Base-by-base conservation (phyloP, 2,888 invertebrate genomes). In the Drosophila kambysellisi region DNA sequence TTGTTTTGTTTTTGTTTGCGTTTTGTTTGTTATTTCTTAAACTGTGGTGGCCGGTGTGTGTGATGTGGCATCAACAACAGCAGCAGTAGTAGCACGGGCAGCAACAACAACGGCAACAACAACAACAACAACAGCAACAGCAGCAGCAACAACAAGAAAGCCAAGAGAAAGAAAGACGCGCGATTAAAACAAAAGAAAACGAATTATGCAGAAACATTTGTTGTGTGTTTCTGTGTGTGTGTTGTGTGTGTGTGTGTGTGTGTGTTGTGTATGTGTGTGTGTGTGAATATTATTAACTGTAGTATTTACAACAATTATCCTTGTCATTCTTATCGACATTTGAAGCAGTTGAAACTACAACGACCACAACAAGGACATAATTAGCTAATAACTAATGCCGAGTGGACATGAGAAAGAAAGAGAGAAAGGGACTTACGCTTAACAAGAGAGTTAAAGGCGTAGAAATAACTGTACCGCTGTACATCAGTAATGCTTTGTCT, bases 101-200 rank as follows among this genome's bases (percentile, higher is more conserved):
- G 30, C 74, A 69, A 35, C 70, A 70, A 61, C 65, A 65, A 72
- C 41, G 41, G 70, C 67, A 70, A 57, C 63, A 70, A 57, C 65
- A 68, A 51, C 59, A 62, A 43, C 61, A 73, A 39, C 73, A 71
- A 20, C 70, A 75, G 37, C 69, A 85, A 54, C 61, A 59, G 25
- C 70, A 71, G 33, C 83, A 72, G 30, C 74, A 69, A 30, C 70
- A 70, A 61, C 65, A 65, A 70, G 43, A 71, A 62, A 63, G 57
- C 61, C 57, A 61, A 52, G 5, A 69, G 52, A 60, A 33, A 35
- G 12, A 52, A 29, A 15, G 59, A 59, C 58, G 56, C 64, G 61
- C 33, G 50, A 46, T 61, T 43, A 62, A 53, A 51, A 71, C 41
- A 67, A 62, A 60, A 48, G 46, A 54, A 61, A 48, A 15, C 46